Conservation (phyloP, 2,888 invertebrate genomes). For the Drosophila neotestacea region DNA sequence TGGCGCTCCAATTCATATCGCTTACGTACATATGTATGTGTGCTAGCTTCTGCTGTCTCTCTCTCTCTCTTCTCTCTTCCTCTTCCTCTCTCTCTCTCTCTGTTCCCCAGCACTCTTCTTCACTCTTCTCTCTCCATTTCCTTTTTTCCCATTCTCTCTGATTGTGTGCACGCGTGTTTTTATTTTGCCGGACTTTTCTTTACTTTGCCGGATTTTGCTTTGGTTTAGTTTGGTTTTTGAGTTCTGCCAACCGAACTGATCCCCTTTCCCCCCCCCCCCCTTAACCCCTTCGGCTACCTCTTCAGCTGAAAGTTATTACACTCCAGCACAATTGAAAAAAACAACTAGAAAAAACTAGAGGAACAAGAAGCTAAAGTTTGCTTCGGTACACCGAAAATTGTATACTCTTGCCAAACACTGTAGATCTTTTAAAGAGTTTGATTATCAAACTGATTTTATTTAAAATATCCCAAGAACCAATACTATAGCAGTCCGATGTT, state of each 20-base stretch:
- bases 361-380: not conserved
- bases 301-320: constrained; percentile 57
- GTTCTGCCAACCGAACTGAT: constrained; percentile 42
- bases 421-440: not conserved
- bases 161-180: constrained; percentile 21
- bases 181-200: constrained; percentile 48
- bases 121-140: not conserved
- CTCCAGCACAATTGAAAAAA: constrained; percentile 55
- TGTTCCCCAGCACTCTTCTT: not conserved
- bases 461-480: no score
- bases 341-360: not conserved
- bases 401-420: not conserved
- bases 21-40: not conserved
- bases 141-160: not conserved
- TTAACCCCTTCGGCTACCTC: not conserved
- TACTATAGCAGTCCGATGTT: no score
- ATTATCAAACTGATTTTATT: no score
- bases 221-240: constrained; percentile 55
- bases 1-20: constrained; percentile 46
- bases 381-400: not conserved
- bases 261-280: not conserved
- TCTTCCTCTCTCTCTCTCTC: not conserved
- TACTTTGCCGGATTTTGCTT: constrained; percentile 55
- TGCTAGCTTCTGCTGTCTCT: not conserved
- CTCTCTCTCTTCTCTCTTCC: not conserved